A percentile compares a stretch with the other conserved stretches of the same genome.
Evolutionary conservation across 1,140 invertebrate genomes (phyloP).

Genomic region (Sinonovacula constricta): DNA sequence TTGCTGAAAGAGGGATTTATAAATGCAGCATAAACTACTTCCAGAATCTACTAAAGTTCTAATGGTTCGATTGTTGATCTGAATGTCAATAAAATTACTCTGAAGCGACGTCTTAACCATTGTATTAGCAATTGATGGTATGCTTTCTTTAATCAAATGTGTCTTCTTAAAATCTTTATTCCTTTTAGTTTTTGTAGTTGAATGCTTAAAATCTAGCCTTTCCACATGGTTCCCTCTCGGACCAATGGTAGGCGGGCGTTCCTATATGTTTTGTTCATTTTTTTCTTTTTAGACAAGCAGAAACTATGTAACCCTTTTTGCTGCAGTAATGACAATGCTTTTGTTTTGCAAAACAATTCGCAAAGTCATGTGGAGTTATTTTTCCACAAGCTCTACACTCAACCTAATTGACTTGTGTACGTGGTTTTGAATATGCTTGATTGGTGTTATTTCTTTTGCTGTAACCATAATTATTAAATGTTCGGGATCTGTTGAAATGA

Average conservation of each 20-base stretch:
- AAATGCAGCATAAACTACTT: constrained; percentile 22
- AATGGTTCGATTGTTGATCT: not conserved
- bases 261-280: constrained; percentile 2
- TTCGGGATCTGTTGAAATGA: not conserved
- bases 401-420: not conserved
- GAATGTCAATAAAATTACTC: constrained; percentile 5
- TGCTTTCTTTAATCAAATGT: not conserved
- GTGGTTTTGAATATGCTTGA: not conserved
- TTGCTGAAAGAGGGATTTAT: constrained; percentile 25
- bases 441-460: not conserved
- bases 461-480: not conserved
- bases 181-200: not conserved
- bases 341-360: not conserved
- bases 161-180: constrained; percentile 1
- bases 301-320: not conserved
- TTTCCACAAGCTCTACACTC: not conserved
- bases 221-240: constrained; percentile 25
- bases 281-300: not conserved
- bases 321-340: not conserved
- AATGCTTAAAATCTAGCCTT: constrained; percentile 1
- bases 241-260: constrained; percentile 17
- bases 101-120: not conserved
- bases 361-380: not conserved
- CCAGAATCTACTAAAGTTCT: constrained; percentile 22
- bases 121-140: not conserved